Evolutionary conservation across 2,113 vertebrate genomes (phyloP).

Genomic region (Leucopternis melanops): DNA sequence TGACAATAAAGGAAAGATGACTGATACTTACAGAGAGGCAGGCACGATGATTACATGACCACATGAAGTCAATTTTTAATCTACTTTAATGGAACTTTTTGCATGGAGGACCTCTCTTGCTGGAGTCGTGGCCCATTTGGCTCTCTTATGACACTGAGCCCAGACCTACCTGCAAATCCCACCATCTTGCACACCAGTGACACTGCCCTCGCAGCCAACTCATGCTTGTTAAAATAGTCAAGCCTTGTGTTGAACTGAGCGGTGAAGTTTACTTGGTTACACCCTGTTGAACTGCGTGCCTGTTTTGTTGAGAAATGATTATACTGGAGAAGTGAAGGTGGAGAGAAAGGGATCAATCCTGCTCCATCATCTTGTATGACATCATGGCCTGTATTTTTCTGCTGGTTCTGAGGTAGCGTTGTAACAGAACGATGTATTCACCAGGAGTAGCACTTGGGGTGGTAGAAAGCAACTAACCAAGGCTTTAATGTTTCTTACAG

Average conservation of each 20-base stretch:
- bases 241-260: neutral
- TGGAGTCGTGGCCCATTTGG: neutral
- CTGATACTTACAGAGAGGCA: neutral
- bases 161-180: neutral
- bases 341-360: neutral
- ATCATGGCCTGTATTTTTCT: neutral
- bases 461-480: neutral
- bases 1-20: neutral
- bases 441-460: neutral
- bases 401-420: neutral
- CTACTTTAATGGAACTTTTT: neutral
- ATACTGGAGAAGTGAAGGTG: neutral
- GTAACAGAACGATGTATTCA: neutral
- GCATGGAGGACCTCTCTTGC: neutral
- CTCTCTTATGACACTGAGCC: neutral
- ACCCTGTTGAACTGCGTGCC: neutral
- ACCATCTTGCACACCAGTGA: neutral
- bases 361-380: neutral
- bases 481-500: conserved; percentile 64
- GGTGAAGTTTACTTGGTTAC: neutral
- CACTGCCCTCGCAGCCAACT: neutral
- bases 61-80: neutral
- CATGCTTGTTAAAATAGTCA: neutral
- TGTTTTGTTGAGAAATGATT: neutral
- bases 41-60: neutral